Percentiles rank a stretch among this genome's conserved stretches.
phyloP scores from a whole-genome alignment of 2,888 invertebrate species.

The Shargacucullia verbasci region DNA sequence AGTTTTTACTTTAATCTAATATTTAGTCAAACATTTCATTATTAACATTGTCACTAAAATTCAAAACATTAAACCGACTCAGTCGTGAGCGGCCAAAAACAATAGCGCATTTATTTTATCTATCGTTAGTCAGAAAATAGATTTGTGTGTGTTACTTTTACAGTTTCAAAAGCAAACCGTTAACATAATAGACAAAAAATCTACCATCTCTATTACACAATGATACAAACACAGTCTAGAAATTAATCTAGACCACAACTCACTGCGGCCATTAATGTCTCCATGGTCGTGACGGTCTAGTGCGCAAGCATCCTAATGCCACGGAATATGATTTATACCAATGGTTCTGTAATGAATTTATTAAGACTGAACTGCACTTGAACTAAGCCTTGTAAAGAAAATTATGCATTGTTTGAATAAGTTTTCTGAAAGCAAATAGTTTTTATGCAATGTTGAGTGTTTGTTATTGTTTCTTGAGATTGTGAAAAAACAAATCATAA shows the following conservation, averaged over 20 bases:
- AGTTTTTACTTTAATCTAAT: too few relatives aligned
- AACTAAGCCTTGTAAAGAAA: constrained; percentile 48
- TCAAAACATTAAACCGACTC: too few relatives aligned
- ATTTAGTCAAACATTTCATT: too few relatives aligned
- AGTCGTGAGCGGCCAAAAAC: too few relatives aligned
- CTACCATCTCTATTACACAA: not conserved
- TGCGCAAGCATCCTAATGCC: constrained; percentile 36
- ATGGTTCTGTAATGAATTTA: constrained; percentile 75
- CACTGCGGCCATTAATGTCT: constrained; percentile 41
- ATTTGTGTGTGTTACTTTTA: too few relatives aligned
- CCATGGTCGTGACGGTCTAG: constrained; percentile 36
- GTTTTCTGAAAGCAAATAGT: too few relatives aligned
- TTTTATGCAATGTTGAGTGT: not conserved
- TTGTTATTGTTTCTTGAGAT: not conserved
- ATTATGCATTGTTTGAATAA: constrained; percentile 25
- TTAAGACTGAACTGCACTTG: constrained; percentile 62
- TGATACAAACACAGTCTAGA: constrained; percentile 9
- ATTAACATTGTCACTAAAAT: too few relatives aligned
- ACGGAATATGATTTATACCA: constrained; percentile 69
- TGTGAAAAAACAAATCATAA: not conserved
- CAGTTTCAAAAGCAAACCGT: too few relatives aligned
- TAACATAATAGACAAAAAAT: too few relatives aligned
- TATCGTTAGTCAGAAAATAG: too few relatives aligned
- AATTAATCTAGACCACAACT: constrained; percentile 37
- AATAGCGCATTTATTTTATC: too few relatives aligned